These are phyloP conservation scores for Tricholauxania praeusta DNA, from an alignment of 2,888 invertebrate genomes.

Conservation along the genomic window DNA sequence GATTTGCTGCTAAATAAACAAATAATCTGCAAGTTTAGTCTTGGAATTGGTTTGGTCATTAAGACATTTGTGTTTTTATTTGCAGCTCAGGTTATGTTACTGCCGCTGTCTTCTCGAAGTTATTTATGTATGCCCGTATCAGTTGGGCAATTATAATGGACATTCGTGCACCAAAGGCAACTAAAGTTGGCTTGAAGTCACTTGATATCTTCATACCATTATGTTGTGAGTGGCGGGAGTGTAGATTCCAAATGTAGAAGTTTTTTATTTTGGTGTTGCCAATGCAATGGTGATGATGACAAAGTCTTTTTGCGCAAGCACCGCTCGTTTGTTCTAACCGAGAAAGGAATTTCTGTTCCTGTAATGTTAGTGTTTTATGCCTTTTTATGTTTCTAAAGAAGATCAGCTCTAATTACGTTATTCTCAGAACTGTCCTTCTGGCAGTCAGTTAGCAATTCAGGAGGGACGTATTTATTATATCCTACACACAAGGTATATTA, in stretches of 20 bases:
- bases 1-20: conserved; percentile 1
- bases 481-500: too few relatives aligned
- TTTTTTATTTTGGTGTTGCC: conserved; percentile 3
- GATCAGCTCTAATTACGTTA: too few relatives aligned
- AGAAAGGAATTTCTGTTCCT: conserved; percentile 3
- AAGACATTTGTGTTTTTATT: background rate
- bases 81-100: background rate
- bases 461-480: too few relatives aligned
- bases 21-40: conserved; percentile 2
- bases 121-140: background rate
- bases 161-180: conserved; percentile 4
- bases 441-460: too few relatives aligned
- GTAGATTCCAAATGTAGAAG: background rate
- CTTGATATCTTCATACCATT: conserved; percentile 17
- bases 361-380: background rate
- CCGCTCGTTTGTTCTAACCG: background rate
- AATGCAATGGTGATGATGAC: background rate
- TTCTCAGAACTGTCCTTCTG: too few relatives aligned
- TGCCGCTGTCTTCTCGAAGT: background rate
- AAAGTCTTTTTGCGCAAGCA: conserved; percentile 5
- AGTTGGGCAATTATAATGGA: conserved; percentile 17
- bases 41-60: background rate
- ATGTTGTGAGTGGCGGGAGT: background rate
- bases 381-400: too few relatives aligned
- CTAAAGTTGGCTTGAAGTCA: conserved; percentile 1